Percentiles rank a stretch among this genome's conserved stretches.
These are phyloP conservation scores for Bellardia pandia DNA, from an alignment of 2,888 invertebrate species.

Conservation along the genomic window DNA sequence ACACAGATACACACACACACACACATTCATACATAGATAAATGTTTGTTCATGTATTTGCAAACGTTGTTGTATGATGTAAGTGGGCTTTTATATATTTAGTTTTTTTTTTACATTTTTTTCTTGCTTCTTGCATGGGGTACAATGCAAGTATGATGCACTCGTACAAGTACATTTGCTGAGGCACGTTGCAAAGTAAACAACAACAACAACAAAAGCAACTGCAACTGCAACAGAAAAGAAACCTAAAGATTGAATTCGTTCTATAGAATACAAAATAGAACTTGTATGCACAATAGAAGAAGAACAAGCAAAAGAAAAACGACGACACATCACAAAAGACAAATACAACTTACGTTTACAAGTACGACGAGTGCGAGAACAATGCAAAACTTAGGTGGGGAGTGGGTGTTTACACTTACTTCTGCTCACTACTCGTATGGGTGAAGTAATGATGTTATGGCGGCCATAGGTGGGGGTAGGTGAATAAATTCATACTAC, in stretches of 20 bases:
- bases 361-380: neutral
- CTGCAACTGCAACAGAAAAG: constrained; percentile 70
- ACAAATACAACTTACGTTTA: constrained; percentile 12
- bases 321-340: constrained; percentile 40
- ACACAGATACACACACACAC: neutral
- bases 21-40: neutral
- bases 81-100: constrained; percentile 64
- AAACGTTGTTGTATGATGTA: constrained; percentile 53
- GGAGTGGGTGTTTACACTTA: constrained; percentile 48
- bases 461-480: neutral
- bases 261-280: constrained; percentile 65
- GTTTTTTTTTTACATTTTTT: constrained; percentile 33
- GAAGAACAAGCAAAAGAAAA: constrained; percentile 36
- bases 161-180: constrained; percentile 67
- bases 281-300: constrained; percentile 52
- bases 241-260: constrained; percentile 65
- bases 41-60: constrained; percentile 36
- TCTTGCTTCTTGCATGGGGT: constrained; percentile 51
- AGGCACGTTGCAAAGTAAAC: constrained; percentile 76
- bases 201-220: constrained; percentile 76
- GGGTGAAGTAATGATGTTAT: constrained; percentile 6
- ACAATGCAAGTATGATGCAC: constrained; percentile 62
- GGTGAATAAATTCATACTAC: neutral
- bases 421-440: neutral
- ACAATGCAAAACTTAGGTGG: constrained; percentile 31